Evolutionary conservation across 37 sponge, comb jelly and placozoan species (phyloP).

Genomic region (Beroe forskalii): DNA sequence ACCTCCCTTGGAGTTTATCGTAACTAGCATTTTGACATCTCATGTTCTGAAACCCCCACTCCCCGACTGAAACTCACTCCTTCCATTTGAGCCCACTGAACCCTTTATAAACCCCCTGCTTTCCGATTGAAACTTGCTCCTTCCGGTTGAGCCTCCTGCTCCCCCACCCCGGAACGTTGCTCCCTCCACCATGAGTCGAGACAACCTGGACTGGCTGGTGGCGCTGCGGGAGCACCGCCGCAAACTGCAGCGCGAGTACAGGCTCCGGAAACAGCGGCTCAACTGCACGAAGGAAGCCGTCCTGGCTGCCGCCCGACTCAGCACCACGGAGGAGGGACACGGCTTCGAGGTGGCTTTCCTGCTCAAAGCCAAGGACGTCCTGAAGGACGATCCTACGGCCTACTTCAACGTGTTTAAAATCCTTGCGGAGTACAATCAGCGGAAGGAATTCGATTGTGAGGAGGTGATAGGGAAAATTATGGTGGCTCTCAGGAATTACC

Average conservation of each 20-base stretch:
- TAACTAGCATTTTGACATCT: too few relatives aligned
- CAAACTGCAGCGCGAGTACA: constrained; percentile 14
- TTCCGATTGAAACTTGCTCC: too few relatives aligned
- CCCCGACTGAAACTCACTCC: too few relatives aligned
- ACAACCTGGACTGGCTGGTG: constrained; percentile 64
- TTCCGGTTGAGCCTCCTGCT: too few relatives aligned
- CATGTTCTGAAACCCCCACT: too few relatives aligned
- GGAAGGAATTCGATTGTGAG: constrained; percentile 21
- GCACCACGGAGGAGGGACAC: background rate
- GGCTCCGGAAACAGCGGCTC: background rate
- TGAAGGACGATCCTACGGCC: constrained; percentile 12
- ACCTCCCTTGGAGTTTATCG: too few relatives aligned
- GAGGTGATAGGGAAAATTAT: constrained; percentile 11
- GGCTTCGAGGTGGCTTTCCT: constrained; percentile 37
- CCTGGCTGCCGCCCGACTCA: background rate
- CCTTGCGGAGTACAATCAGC: constrained; percentile 53
- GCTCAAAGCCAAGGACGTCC: constrained; percentile 34
- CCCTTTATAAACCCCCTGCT: too few relatives aligned
- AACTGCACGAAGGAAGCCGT: constrained; percentile 6
- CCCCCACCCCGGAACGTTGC: too few relatives aligned
- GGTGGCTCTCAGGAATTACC: background rate
- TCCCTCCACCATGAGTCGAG: background rate
- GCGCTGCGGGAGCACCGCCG: constrained; percentile 25
- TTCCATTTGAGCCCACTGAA: too few relatives aligned
- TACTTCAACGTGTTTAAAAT: constrained; percentile 62